Percentiles rank a stretch among this genome's conserved stretches.
phyloP scores from a whole-genome alignment of 2,888 invertebrate genomes.

The Liopterus haemorrhoidalis region DNA sequence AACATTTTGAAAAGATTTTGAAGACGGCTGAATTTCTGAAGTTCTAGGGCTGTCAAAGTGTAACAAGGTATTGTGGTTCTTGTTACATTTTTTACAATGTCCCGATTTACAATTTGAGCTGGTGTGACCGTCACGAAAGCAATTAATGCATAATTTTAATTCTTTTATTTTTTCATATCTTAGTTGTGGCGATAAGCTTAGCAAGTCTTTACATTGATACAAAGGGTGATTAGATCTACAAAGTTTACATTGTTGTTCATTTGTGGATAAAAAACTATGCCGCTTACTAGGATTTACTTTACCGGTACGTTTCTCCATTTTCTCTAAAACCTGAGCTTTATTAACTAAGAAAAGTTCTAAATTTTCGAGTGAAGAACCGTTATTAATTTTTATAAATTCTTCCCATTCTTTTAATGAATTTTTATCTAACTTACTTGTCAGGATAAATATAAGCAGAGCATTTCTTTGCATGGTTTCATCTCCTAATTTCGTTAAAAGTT shows the following conservation, averaged over 20 bases:
- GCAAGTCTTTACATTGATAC: neutral
- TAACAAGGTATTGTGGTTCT: conserved; percentile 1
- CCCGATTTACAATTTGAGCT: neutral
- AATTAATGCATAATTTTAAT: conserved; percentile 2
- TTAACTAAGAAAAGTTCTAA: no score
- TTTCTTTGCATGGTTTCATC: neutral
- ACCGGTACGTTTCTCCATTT: no score
- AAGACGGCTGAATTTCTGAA: no score
- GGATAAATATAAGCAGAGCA: neutral
- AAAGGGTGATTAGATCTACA: neutral
- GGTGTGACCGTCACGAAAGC: neutral
- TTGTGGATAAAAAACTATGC: neutral
- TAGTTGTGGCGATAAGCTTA: neutral
- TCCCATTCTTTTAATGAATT: neutral
- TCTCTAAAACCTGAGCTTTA: no score
- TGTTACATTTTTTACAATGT: neutral
- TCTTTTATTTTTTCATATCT: neutral
- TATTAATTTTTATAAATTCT: neutral
- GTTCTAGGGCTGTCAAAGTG: neutral
- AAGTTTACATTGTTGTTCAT: neutral
- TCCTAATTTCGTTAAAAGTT: neutral
- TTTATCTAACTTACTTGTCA: neutral
- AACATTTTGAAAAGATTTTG: neutral
- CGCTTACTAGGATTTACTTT: neutral
- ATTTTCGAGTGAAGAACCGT: no score